A percentile compares a stretch with the other conserved stretches of the same genome.
These are phyloP conservation scores for Tautogolabrus adspersus DNA, from an alignment of 2,113 vertebrate genomes.

Conservation along the genomic window DNA sequence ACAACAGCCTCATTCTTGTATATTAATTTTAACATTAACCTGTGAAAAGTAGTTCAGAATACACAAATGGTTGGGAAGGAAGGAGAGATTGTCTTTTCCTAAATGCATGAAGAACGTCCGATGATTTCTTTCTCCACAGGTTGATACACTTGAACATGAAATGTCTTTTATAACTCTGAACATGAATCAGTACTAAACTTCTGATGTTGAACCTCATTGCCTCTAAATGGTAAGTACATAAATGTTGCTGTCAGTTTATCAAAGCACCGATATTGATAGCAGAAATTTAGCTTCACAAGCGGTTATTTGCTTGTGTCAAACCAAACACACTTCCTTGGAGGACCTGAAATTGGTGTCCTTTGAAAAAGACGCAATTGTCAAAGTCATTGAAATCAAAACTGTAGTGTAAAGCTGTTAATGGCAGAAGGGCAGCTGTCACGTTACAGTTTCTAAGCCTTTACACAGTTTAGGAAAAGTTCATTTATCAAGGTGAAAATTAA, in stretches of 20 bases:
- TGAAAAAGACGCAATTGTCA: no score
- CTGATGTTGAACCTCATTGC: constrained; percentile 23
- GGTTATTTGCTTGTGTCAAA: no score
- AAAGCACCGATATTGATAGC: neutral
- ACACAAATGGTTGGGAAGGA: neutral
- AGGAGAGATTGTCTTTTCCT: neutral
- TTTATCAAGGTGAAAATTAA: no score
- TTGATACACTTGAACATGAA: neutral
- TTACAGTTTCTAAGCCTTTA: no score
- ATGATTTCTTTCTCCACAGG: constrained; percentile 11
- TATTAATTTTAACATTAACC: constrained; percentile 44
- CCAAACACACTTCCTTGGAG: no score
- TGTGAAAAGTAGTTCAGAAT: constrained; percentile 26
- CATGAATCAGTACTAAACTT: neutral
- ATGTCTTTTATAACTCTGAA: neutral
- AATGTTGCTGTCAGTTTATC: neutral
- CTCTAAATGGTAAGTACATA: neutral
- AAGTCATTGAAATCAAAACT: no score
- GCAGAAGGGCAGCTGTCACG: no score
- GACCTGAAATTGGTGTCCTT: no score
- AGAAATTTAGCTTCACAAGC: no score
- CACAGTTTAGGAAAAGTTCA: no score
- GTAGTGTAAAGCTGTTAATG: no score
- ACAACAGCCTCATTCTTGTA: constrained; percentile 33
- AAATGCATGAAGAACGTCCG: constrained; percentile 6